Percentiles rank a stretch among this genome's conserved stretches.
Conservation (phyloP, 1,140 invertebrate species). For the Listronotus oregonensis region DNA sequence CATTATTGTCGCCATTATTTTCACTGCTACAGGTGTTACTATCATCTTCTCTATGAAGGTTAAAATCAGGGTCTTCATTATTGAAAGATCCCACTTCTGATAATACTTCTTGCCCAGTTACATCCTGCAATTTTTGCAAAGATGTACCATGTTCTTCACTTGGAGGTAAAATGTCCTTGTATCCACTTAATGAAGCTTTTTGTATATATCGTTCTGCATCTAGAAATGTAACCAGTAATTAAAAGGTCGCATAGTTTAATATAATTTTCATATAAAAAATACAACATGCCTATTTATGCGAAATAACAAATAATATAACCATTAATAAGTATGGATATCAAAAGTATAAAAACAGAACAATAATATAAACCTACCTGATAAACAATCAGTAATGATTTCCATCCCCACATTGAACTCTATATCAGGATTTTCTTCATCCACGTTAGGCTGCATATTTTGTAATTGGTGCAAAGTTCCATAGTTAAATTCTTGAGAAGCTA, state of each 20-base stretch:
- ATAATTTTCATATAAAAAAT: not conserved
- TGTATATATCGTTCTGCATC: not conserved
- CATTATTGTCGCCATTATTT: not conserved
- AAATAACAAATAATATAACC: not conserved
- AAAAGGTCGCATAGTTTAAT: not conserved
- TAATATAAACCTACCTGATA: not conserved
- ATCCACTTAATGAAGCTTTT: not conserved
- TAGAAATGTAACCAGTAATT: not conserved
- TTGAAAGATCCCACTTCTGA: not conserved
- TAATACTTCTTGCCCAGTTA: not conserved
- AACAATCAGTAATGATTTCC: not conserved
- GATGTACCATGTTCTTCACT: not conserved
- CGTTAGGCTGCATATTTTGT: not conserved
- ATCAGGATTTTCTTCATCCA: not conserved
- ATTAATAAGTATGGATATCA: not conserved
- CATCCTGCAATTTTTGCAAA: constrained; percentile 1
- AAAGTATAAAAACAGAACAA: not conserved
- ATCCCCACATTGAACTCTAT: not conserved
- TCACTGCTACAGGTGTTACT: not conserved
- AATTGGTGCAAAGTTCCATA: not conserved
- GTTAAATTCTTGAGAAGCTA: not conserved
- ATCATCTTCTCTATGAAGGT: not conserved
- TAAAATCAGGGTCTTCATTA: not conserved
- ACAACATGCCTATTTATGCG: not conserved
- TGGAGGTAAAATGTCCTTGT: not conserved